These are phyloP conservation scores for Polyergus mexicanus DNA, from an alignment of 1,140 invertebrate species.

Conservation along the genomic window DNA sequence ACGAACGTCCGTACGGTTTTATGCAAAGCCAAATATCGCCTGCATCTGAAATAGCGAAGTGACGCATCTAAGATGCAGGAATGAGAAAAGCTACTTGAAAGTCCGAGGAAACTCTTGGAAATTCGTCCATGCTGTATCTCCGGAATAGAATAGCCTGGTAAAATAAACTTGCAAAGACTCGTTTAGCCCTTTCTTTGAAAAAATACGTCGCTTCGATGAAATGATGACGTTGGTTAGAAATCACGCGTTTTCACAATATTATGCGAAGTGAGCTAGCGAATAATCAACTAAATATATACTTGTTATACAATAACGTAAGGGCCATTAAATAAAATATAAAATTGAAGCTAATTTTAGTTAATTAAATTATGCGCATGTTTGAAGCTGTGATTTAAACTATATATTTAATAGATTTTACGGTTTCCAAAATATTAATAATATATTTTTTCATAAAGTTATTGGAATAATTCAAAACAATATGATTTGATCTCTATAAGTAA, in stretches of 20 bases:
- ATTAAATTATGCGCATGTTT: background rate
- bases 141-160: slow-evolving; percentile 23
- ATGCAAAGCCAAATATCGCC: slow-evolving; percentile 56
- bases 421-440: background rate
- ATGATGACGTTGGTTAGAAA: slow-evolving; percentile 12
- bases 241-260: background rate
- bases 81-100: slow-evolving; percentile 29
- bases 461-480: background rate
- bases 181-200: slow-evolving; percentile 34
- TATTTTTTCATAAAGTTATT: background rate
- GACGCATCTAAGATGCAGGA: slow-evolving; percentile 34
- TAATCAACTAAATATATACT: background rate
- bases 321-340: slow-evolving; percentile 7
- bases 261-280: background rate
- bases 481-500: background rate
- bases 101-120: slow-evolving; percentile 44
- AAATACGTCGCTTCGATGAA: slow-evolving; percentile 34
- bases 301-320: background rate
- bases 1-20: slow-evolving; percentile 2
- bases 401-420: background rate
- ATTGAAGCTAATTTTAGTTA: background rate
- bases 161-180: slow-evolving; percentile 28
- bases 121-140: slow-evolving; percentile 40
- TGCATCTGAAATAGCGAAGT: slow-evolving; percentile 50
- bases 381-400: background rate